A percentile compares a stretch with the other conserved stretches of the same genome.
Evolutionary conservation across 92 coral and sea anemone genomes (phyloP).

Genomic region (Bergia sp.): DNA sequence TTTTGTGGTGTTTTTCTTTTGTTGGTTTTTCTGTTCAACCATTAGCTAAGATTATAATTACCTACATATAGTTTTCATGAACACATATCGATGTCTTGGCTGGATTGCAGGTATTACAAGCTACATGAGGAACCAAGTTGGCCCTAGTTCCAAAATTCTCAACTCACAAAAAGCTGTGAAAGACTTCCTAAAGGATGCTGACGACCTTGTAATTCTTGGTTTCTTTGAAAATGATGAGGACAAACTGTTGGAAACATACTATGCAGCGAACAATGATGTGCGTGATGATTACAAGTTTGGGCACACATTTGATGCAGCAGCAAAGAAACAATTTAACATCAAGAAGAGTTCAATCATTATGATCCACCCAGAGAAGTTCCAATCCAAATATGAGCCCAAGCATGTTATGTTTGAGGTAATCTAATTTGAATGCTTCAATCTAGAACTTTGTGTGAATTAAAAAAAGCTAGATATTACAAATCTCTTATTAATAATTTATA

Average conservation of each 20-base stretch:
- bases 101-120: conserved; percentile 64
- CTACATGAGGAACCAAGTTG: conserved; percentile 93
- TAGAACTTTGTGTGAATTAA: too few relatives aligned
- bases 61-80: too few relatives aligned
- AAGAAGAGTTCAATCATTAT: conserved; percentile 82
- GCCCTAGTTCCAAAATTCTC: conserved; percentile 90
- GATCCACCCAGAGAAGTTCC: conserved; percentile 90
- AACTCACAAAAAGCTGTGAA: conserved; percentile 80
- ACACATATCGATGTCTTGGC: background rate
- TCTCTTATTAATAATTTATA: too few relatives aligned
- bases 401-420: conserved; percentile 84
- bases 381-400: conserved; percentile 88
- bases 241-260: conserved; percentile 76
- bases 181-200: conserved; percentile 87
- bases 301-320: conserved; percentile 92
- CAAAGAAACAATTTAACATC: conserved; percentile 84
- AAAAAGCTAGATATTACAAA: too few relatives aligned
- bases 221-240: conserved; percentile 85
- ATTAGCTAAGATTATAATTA: too few relatives aligned
- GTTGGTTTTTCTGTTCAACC: background rate
- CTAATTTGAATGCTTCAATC: background rate
- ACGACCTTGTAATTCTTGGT: conserved; percentile 85
- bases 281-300: conserved; percentile 90
- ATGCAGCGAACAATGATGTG: conserved; percentile 92
- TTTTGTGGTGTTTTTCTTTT: too few relatives aligned